Evolutionary conservation across 2,888 invertebrate genomes (phyloP).

Genomic region (Eristalis intricaria): DNA sequence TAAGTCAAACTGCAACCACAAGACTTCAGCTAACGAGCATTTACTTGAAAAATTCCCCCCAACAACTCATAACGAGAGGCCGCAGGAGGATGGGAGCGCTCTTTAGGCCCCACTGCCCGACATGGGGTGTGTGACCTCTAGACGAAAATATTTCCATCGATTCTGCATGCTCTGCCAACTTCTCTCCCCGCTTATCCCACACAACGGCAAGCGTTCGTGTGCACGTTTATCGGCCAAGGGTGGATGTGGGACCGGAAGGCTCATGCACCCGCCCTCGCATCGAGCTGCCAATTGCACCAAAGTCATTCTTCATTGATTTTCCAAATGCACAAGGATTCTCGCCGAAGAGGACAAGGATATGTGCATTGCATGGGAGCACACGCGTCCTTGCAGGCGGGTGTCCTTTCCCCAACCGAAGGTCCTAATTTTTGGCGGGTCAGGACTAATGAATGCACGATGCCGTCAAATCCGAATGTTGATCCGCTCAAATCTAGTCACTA

Average conservation of each 20-base stretch:
- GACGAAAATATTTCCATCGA: conserved; percentile 65
- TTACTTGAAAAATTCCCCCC: neutral
- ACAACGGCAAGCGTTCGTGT: neutral
- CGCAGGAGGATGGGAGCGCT: neutral
- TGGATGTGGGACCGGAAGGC: neutral
- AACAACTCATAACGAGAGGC: neutral
- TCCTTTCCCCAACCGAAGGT: neutral
- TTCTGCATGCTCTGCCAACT: conserved; percentile 45
- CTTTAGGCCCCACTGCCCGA: neutral
- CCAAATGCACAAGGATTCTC: conserved; percentile 23
- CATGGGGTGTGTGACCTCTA: conserved; percentile 49
- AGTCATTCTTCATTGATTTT: conserved; percentile 62
- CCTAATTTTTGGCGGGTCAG: neutral
- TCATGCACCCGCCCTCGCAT: neutral
- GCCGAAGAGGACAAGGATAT: neutral
- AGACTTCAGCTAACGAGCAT: neutral
- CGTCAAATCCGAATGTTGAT: neutral
- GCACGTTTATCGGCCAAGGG: neutral
- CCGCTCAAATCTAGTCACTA: neutral
- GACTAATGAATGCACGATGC: neutral
- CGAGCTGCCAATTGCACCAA: conserved; percentile 54
- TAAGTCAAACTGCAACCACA: neutral
- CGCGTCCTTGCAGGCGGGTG: neutral
- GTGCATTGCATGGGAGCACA: neutral
- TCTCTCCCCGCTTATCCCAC: neutral